A percentile compares a stretch with the other conserved stretches of the same genome.
Conservation (phyloP, 2,888 invertebrate species). For the Archips xylosteana region DNA sequence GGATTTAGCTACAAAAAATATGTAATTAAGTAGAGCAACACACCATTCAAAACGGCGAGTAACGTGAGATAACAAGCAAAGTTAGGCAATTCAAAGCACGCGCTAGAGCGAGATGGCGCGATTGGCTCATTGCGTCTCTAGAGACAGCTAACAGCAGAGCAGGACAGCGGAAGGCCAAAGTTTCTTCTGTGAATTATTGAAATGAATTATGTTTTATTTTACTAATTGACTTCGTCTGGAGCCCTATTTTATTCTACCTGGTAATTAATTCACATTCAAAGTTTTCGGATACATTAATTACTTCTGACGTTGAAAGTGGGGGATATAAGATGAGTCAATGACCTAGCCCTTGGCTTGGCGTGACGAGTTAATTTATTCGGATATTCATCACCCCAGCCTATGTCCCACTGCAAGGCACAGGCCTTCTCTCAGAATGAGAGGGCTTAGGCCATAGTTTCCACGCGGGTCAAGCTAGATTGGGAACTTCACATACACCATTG, state of each 20-base stretch:
- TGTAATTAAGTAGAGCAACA: conserved; percentile 51
- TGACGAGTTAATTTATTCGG: neutral
- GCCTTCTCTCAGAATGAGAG: no score
- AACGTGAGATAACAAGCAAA: conserved; percentile 69
- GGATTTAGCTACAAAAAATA: neutral
- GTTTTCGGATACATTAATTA: conserved; percentile 59
- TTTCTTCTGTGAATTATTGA: conserved; percentile 71
- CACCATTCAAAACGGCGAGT: conserved; percentile 50
- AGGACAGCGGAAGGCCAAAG: conserved; percentile 60
- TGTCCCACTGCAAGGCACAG: no score
- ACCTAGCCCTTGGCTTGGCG: neutral
- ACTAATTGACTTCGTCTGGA: conserved; percentile 52
- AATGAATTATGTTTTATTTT: conserved; percentile 74
- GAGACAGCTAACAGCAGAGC: conserved; percentile 50
- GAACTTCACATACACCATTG: no score
- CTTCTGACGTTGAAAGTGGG: conserved; percentile 35
- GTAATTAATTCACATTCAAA: conserved; percentile 56
- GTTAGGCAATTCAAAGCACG: conserved; percentile 63
- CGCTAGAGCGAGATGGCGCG: conserved; percentile 59
- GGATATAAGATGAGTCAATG: neutral
- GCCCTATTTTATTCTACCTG: conserved; percentile 48
- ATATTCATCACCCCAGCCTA: neutral
- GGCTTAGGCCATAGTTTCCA: no score
- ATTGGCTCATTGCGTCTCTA: conserved; percentile 47
- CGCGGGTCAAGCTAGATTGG: no score